Base-by-base conservation (phyloP, 2,888 invertebrate species). In the Luperina testacea region DNA sequence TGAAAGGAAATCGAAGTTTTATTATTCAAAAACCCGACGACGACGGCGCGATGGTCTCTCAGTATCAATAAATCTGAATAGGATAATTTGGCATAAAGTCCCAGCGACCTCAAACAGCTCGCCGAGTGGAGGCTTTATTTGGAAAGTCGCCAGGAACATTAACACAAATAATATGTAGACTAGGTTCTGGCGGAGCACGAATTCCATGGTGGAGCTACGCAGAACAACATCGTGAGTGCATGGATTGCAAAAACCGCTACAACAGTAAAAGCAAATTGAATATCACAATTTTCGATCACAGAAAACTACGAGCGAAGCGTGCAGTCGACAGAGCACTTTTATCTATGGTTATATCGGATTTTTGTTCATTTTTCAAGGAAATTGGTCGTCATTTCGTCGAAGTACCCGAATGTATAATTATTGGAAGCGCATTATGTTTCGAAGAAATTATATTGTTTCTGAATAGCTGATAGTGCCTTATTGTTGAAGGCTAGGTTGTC, bases 111-210 rank as follows among this genome's bases (percentile, higher is more conserved):
- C 82, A 88, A 89, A 91, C 91, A 88, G 91, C 90, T 92, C 89
- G 89, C 73, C 84, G 88, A 90, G 82, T 90, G 86, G 90, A 92
- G 93, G 93, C 92, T 93, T 90, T 90, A 93, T 90, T 95, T 96
- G 96, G 96, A 92, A 87, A 83, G 83, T 72, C 82, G 96, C 96
- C 96, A 96, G 91, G 81, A 90, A 92, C 92, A 94, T 94, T 94
- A 94, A 92, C 94, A 94, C 93, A 92, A 92, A 94, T 94, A 94
- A 93, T 89, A 88, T 83, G 76, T 87, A 87, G 81, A 87, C 87
- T 87, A 84, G 86, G 80, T 77, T 75, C 77, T 27, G 72, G 64
- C 71, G 70, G 77, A 85, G 78, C 81, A 71, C 57, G 70, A 78
- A 80, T 65, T 77, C 51, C 38, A 79, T 83, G 51, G 76, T 51